Base-by-base conservation (phyloP, 2,797 vertebrate genomes). In the Lutjanus campechanus region DNA sequence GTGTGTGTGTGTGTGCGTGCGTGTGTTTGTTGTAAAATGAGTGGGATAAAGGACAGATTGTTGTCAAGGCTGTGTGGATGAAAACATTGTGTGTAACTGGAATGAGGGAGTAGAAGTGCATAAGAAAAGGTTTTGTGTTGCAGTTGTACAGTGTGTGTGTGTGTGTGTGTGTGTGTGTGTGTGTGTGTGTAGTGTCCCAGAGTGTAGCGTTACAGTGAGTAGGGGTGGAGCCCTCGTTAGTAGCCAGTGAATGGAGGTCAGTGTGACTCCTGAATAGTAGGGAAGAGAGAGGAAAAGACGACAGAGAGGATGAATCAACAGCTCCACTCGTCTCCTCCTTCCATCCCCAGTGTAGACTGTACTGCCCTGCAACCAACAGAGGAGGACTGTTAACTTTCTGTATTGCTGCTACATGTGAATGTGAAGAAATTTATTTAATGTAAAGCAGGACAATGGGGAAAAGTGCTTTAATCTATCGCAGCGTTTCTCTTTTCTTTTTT, bases 191-290 rank as follows among this genome's bases (percentile, higher is more conserved):
- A 36, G 15, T 55, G 41, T 62, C 61, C 62, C 61, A 73, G 59
- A 89, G 89, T 79, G 84, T 86, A 79, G 82, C 15, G 8, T 89
- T 90, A 92, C 91, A 90, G 84, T 72, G 76, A 69, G 54, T 47
- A 72, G 81, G 83, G 73, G 62, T n/a, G 75, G 54, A 76, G 66
- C 65, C 59, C 81, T 83, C 7, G 70, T 79, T 88, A 81, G 73
- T 44, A 66, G 77, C 65, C 60, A 0, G 65, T 91, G 83, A 93
- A 93, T 90, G 77, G 86, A 91, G 88, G 89, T 89, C 90, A 92
- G 86, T 91, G 88, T 93, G 85, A 89, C 80, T 90, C 54, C 51
- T 91, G 88, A 88, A 83, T 73, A 82, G 81, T 74, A 64, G 59
- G 11, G 15, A n/a, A 44, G 61, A 63, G 59, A 80, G 66, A 85